Conservation (phyloP, 2,113 vertebrate species). For the Cottus gobio region DNA sequence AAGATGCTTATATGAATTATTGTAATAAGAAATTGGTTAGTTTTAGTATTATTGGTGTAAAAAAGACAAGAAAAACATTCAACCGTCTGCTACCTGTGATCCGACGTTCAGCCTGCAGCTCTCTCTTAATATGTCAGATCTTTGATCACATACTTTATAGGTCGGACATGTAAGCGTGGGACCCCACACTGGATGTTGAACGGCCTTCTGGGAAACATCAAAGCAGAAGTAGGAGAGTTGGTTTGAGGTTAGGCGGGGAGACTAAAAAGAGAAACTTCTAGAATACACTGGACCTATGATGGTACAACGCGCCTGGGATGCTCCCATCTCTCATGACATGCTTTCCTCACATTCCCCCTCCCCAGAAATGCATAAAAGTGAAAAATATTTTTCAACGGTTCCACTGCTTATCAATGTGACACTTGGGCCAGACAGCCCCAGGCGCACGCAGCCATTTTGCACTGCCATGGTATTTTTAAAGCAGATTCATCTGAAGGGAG, state of each 20-base stretch:
- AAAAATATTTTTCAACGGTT: slow-evolving; percentile 21
- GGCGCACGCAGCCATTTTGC: slow-evolving; percentile 17
- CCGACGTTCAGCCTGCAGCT: not conserved
- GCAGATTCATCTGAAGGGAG: slow-evolving; percentile 8
- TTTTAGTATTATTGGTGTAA: not conserved
- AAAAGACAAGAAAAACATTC: not conserved
- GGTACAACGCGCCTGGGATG: slow-evolving; percentile 11
- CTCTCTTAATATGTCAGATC: not conserved
- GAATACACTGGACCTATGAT: slow-evolving; percentile 38
- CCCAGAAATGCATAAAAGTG: slow-evolving; percentile 18
- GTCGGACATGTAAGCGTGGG: slow-evolving; percentile 1
- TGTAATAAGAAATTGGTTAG: not conserved
- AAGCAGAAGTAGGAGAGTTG: slow-evolving; percentile 15
- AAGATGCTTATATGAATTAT: not conserved
- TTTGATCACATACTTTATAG: not conserved
- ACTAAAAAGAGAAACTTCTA: slow-evolving; percentile 36
- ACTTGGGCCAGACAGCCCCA: slow-evolving; percentile 18
- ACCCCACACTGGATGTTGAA: slow-evolving; percentile 11
- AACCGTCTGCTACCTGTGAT: not conserved
- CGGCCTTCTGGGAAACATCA: slow-evolving; percentile 33
- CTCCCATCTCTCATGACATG: slow-evolving; percentile 23
- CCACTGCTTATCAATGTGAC: slow-evolving; percentile 44
- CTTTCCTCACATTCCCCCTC: not conserved
- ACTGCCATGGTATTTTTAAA: slow-evolving; percentile 23
- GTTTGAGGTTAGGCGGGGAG: slow-evolving; percentile 32